These are phyloP conservation scores for Hypothenemus hampei DNA, from an alignment of 1,140 invertebrate genomes.

Conservation along the genomic window DNA sequence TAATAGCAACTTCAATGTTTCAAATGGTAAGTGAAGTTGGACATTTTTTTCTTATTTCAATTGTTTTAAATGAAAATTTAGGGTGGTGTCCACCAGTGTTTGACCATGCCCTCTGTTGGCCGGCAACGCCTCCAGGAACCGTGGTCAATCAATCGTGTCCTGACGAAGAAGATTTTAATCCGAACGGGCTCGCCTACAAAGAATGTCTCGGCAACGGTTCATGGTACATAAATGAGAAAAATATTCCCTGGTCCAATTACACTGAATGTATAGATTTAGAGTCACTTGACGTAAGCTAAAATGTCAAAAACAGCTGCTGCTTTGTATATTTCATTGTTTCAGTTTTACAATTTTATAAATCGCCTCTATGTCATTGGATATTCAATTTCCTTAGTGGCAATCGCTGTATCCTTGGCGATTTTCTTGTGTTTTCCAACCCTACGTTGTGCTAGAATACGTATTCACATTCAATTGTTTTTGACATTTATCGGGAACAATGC, in stretches of 20 bases:
- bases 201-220: slow-evolving; percentile 40
- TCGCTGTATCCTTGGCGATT: slow-evolving; percentile 35
- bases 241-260: slow-evolving; percentile 69
- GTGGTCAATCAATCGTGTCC: slow-evolving; percentile 57
- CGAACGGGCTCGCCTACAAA: slow-evolving; percentile 30
- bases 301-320: not conserved
- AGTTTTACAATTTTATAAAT: slow-evolving; percentile 38
- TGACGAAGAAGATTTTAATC: slow-evolving; percentile 52
- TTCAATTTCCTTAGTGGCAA: slow-evolving; percentile 36
- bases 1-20: no score
- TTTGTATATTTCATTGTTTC: slow-evolving; percentile 10
- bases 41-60: no score
- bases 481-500: slow-evolving; percentile 80
- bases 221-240: slow-evolving; percentile 36
- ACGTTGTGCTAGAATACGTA: slow-evolving; percentile 76
- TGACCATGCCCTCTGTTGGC: slow-evolving; percentile 63
- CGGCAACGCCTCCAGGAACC: slow-evolving; percentile 56
- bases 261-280: slow-evolving; percentile 72
- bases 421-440: slow-evolving; percentile 50
- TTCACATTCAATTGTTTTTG: slow-evolving; percentile 89
- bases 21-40: no score
- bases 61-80: slow-evolving; percentile 12
- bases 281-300: slow-evolving; percentile 51
- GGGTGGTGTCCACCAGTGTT: slow-evolving; percentile 57
- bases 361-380: slow-evolving; percentile 39